Conservation (phyloP, 2,113 vertebrate species). For the Procavia capensis region DNA sequence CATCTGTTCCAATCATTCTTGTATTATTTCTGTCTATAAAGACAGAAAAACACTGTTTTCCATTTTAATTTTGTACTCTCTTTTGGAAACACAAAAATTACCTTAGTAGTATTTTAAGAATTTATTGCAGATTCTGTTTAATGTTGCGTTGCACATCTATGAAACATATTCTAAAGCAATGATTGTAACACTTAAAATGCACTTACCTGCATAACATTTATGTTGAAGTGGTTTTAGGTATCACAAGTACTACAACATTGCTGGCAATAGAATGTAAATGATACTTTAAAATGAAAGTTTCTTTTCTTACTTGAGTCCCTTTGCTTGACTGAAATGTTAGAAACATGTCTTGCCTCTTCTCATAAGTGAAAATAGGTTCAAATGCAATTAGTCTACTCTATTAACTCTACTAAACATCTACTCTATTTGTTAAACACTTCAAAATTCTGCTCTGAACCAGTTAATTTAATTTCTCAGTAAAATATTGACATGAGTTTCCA, state of each 20-base stretch:
- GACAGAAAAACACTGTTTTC: slow-evolving; percentile 20
- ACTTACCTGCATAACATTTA: slow-evolving; percentile 54
- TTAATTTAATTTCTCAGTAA: slow-evolving; percentile 74
- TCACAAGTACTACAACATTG: slow-evolving; percentile 36
- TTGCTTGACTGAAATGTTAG: slow-evolving; percentile 45
- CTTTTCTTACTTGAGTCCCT: slow-evolving; percentile 41
- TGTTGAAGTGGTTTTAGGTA: slow-evolving; percentile 62
- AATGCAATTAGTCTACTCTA: slow-evolving; percentile 56
- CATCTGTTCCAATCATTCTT: slow-evolving; percentile 33
- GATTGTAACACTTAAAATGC: slow-evolving; percentile 64
- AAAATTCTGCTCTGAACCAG: slow-evolving; percentile 41
- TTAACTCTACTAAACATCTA: slow-evolving; percentile 65
- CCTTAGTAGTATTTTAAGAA: neutral
- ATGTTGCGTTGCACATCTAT: slow-evolving; percentile 49
- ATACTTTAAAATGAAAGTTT: slow-evolving; percentile 53
- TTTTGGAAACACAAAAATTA: neutral
- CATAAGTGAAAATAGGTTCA: slow-evolving; percentile 47
- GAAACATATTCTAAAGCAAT: slow-evolving; percentile 60
- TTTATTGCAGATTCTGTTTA: slow-evolving; percentile 37
- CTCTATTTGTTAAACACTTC: slow-evolving; percentile 66
- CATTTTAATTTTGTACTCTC: neutral
- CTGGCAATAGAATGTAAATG: slow-evolving; percentile 1
- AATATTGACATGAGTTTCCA: slow-evolving; percentile 65
- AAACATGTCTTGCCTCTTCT: slow-evolving; percentile 49
- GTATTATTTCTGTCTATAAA: slow-evolving; percentile 34